Base-by-base conservation (phyloP, 2,888 invertebrate species). In the Bhutanitis thaidina region DNA sequence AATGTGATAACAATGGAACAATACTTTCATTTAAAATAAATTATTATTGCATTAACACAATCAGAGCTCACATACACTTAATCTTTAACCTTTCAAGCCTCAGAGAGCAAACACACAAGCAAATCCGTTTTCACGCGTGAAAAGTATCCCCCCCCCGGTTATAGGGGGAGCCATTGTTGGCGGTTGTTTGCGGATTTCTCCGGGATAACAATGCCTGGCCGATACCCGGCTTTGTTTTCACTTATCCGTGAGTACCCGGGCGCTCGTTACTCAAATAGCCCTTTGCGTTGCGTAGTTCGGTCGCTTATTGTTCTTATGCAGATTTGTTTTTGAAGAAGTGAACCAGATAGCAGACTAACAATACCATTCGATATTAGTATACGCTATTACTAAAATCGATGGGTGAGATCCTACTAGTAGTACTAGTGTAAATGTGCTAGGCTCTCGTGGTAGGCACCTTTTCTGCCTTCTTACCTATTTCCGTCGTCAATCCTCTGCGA, bases 141-240 rank as follows among this genome's bases (percentile, higher is more conserved):
- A 55, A 52, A 56, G 55, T 58, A 55, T 54, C 53, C 56, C 48
- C 45, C 48, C 45, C 55, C 52, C 37, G 59, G 57, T 56, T 59
- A 58, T 55, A 55, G 60, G 49, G 59, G 60, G 61, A 49, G 56
- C 52, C 56, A 61, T 59, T 60, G 60, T 57, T 62, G 64, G 63
- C 59, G 72, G 76, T 74, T 75, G 76, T 71, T 71, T 72, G 76
- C 74, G 60, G 57, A 59, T 56, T 54, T 53, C 67, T 64, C 61
- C 65, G 71, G 71, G 76, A 73, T 75, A 79, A 78, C 76, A 78
- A 77, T 74, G 69, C 66, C 63, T 60, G 65, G 54, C 65, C 72
- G 64, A 72, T 70, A 73, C 58, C 73, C 70, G 58, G 62, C 57
- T 57, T 62, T 61, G 64, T 61, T 61, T 58, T 59, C 63, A 58